Conservation (phyloP, 37 sponge, comb jelly and placozoan species). For the Cliona cf. orientalis region DNA sequence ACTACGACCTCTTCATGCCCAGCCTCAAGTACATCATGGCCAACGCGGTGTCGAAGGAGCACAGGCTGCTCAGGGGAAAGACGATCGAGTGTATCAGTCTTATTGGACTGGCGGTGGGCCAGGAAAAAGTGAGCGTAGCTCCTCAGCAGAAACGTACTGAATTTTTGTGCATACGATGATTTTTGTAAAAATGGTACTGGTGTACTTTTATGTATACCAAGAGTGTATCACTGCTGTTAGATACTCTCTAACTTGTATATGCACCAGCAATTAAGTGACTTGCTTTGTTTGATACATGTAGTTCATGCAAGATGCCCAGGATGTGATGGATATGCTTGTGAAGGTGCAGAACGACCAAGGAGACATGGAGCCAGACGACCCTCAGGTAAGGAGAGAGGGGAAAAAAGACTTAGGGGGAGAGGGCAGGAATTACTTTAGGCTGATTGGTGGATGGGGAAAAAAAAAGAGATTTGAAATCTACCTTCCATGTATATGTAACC, state of each 20-base stretch:
- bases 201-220: too few species aligned
- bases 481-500: background rate
- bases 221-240: too few species aligned
- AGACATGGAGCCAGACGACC: conserved; percentile 81
- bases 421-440: too few species aligned
- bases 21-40: conserved; percentile 95
- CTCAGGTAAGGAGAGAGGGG: conserved; percentile 54
- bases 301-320: conserved; percentile 98
- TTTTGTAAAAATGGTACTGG: too few species aligned
- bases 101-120: conserved; percentile 98
- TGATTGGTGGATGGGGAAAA: too few species aligned
- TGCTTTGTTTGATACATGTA: too few species aligned
- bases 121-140: conserved; percentile 94
- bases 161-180: too few species aligned
- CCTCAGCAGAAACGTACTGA: background rate
- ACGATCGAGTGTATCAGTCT: conserved; percentile 98
- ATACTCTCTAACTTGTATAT: too few species aligned
- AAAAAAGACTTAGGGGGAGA: too few species aligned
- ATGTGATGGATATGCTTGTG: conserved; percentile 91
- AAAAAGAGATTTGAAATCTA: too few species aligned
- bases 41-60: conserved; percentile 79
- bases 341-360: conserved; percentile 93
- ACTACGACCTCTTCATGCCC: conserved; percentile 98
- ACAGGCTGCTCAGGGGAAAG: conserved; percentile 92
- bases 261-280: too few species aligned